Percentiles rank a stretch among this genome's conserved stretches.
Conservation (phyloP, 2,888 invertebrate genomes). For the Mamestra brassicae region DNA sequence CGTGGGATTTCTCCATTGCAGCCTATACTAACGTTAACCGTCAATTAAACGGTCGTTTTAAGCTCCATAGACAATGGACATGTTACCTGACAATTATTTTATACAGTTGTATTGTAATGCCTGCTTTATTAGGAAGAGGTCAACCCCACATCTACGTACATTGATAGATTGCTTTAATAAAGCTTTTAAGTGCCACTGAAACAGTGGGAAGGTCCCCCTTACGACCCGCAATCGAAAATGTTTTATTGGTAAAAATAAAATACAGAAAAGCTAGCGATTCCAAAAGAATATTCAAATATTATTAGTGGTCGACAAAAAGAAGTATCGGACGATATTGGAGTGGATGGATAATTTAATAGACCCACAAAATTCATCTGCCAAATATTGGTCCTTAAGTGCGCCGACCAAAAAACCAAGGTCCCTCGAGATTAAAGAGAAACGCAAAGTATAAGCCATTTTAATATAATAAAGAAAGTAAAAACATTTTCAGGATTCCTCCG, state of each 20-base stretch:
- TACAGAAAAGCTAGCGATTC: neutral
- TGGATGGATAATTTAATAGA: conserved; percentile 44
- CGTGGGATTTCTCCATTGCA: conserved; percentile 17
- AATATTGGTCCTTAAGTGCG: conserved; percentile 34
- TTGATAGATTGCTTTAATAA: conserved; percentile 38
- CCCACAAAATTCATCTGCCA: conserved; percentile 34
- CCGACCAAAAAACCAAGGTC: conserved; percentile 18
- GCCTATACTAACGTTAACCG: conserved; percentile 22
- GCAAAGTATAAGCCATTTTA: conserved; percentile 33
- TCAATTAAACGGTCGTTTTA: conserved; percentile 44
- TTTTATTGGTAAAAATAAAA: conserved; percentile 21
- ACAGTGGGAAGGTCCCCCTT: neutral
- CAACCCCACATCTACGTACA: conserved; percentile 16
- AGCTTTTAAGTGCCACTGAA: conserved; percentile 12
- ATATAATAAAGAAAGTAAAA: conserved; percentile 50
- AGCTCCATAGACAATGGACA: conserved; percentile 30
- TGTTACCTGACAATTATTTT: conserved; percentile 56
- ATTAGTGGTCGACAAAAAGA: conserved; percentile 9
- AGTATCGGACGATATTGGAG: conserved; percentile 28
- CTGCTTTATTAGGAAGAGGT: conserved; percentile 12
- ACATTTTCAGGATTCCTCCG: conserved; percentile 48
- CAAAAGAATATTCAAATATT: neutral
- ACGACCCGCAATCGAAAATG: neutral
- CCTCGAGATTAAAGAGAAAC: conserved; percentile 28
- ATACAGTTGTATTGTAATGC: conserved; percentile 5